phyloP scores from a whole-genome alignment of 2,797 vertebrate genomes.

The Chaetophractus vellerosus region DNA sequence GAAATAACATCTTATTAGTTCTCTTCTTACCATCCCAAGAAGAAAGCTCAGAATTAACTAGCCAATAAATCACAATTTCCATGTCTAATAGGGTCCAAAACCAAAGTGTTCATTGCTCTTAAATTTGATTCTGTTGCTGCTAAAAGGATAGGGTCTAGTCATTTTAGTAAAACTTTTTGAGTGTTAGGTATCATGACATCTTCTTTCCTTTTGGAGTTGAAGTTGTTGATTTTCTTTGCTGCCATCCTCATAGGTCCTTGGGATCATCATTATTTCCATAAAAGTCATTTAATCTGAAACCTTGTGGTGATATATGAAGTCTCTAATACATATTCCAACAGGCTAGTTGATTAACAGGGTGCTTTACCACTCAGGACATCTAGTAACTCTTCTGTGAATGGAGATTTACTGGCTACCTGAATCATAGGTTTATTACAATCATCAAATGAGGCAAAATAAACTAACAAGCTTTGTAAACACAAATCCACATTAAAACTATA shows the following conservation, averaged over 20 bases:
- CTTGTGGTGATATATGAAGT: not conserved
- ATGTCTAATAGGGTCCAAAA: not conserved
- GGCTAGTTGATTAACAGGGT: not conserved
- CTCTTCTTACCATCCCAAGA: not conserved
- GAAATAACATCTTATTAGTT: not conserved
- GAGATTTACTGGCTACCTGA: not conserved
- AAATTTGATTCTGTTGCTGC: not conserved
- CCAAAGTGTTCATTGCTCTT: slow-evolving; percentile 25
- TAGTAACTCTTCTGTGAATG: not conserved
- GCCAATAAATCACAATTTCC: slow-evolving; percentile 63
- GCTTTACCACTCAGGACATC: not conserved
- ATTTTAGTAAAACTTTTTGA: slow-evolving; percentile 19
- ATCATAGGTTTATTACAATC: not conserved
- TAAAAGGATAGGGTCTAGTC: not conserved
- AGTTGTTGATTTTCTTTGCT: not conserved
- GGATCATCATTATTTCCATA: not conserved
- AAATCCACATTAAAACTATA: not conserved
- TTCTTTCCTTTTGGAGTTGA: slow-evolving; percentile 21
- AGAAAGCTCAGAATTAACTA: slow-evolving; percentile 54
- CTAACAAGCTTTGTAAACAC: not conserved
- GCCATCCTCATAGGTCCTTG: not conserved
- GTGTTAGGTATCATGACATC: not conserved
- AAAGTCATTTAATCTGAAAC: not conserved
- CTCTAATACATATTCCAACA: not conserved
- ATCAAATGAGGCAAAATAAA: not conserved